These are phyloP conservation scores for Isurus oxyrinchus DNA, from an alignment of 2,113 vertebrate genomes.

Conservation along the genomic window DNA sequence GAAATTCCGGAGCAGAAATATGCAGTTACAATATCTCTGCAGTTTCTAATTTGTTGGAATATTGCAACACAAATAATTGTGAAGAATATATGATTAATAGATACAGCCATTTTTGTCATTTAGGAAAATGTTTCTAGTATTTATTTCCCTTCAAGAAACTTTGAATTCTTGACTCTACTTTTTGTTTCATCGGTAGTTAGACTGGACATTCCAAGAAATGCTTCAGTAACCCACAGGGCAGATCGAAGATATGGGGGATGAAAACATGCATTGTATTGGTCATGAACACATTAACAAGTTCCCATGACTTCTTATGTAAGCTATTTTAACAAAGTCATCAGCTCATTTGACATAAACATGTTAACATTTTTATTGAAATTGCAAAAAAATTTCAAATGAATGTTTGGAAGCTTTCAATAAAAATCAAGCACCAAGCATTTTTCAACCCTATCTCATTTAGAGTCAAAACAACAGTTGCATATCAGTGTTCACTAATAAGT, in stretches of 20 bases:
- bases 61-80: background rate
- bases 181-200: background rate
- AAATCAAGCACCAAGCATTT: background rate
- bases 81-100: background rate
- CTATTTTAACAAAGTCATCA: background rate
- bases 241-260: background rate
- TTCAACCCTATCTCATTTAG: background rate
- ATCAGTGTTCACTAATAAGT: background rate
- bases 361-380: background rate
- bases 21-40: constrained; percentile 40
- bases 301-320: background rate
- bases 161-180: background rate
- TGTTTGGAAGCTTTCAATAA: background rate
- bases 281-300: background rate
- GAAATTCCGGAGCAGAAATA: constrained; percentile 40
- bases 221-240: background rate
- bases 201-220: background rate
- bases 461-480: background rate
- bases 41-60: background rate
- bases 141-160: background rate
- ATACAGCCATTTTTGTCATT: constrained; percentile 10
- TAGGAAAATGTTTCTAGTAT: background rate
- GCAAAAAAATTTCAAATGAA: background rate
- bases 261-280: background rate
- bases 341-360: background rate